These are phyloP conservation scores for Acrocyrtus sp. DNA, from an alignment of 2,888 invertebrate genomes.

Conservation along the genomic window DNA sequence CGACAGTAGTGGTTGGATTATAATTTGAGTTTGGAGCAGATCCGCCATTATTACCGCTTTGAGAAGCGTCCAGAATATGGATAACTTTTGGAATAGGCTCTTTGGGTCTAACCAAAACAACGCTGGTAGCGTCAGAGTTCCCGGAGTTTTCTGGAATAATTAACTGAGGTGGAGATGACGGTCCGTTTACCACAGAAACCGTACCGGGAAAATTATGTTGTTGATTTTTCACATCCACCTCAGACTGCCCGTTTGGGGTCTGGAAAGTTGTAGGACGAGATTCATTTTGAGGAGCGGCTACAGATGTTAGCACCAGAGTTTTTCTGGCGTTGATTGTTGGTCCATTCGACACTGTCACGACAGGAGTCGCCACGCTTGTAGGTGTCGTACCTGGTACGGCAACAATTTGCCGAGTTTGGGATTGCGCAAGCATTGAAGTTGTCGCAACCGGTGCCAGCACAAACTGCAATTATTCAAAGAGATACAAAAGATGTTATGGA, in stretches of 20 bases:
- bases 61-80: constrained; percentile 57
- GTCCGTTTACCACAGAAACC: constrained; percentile 55
- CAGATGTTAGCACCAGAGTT: constrained; percentile 43
- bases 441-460: constrained; percentile 34
- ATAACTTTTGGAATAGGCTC: constrained; percentile 57
- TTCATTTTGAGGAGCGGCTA: constrained; percentile 19
- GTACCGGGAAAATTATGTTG: too few species aligned
- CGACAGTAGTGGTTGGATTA: constrained; percentile 45
- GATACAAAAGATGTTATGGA: background rate
- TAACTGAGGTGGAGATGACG: constrained; percentile 63
- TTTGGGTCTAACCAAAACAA: constrained; percentile 62
- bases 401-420: constrained; percentile 19
- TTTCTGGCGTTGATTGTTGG: constrained; percentile 48
- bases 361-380: constrained; percentile 9
- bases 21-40: constrained; percentile 34
- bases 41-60: constrained; percentile 41
- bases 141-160: constrained; percentile 62
- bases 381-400: constrained; percentile 8
- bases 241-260: constrained; percentile 36
- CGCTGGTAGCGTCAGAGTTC: constrained; percentile 52
- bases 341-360: constrained; percentile 45
- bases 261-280: constrained; percentile 24
- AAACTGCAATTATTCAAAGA: constrained; percentile 1
- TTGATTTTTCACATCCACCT: constrained; percentile 32
- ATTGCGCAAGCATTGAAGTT: constrained; percentile 21